Conservation (phyloP, 2,113 vertebrate genomes). For the Ammodytes dubius region DNA sequence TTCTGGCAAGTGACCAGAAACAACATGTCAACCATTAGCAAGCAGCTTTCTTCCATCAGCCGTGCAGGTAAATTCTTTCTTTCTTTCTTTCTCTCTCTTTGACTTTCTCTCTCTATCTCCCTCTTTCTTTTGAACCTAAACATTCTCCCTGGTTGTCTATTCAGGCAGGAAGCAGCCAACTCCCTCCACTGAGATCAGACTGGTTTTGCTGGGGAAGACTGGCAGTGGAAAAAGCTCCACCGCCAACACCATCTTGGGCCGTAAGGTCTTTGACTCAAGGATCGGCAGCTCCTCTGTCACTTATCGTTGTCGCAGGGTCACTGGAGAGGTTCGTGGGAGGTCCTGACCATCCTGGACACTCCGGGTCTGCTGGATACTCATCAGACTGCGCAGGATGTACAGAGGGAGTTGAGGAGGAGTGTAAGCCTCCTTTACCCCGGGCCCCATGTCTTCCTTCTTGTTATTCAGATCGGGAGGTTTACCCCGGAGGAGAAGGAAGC, state of each 20-base stretch:
- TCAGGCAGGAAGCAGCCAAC: constrained; percentile 41
- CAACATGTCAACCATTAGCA: constrained; percentile 62
- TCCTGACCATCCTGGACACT: constrained; percentile 67
- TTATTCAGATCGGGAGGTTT: constrained; percentile 73
- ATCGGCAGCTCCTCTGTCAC: constrained; percentile 2
- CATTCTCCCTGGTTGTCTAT: neutral
- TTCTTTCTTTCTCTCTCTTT: neutral
- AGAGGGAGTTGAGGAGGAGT: constrained; percentile 62
- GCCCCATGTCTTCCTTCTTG: constrained; percentile 72
- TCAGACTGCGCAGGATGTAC: constrained; percentile 30
- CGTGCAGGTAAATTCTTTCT: constrained; percentile 24
- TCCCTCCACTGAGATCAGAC: constrained; percentile 40
- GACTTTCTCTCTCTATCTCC: neutral
- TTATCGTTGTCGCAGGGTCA: constrained; percentile 28
- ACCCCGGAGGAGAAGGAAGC: constrained; percentile 68
- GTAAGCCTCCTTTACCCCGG: constrained; percentile 65
- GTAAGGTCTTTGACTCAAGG: constrained; percentile 46
- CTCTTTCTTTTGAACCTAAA: neutral
- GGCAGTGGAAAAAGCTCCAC: constrained; percentile 76
- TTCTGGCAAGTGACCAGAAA: neutral
- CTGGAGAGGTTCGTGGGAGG: constrained; percentile 17
- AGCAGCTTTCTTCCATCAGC: constrained; percentile 49
- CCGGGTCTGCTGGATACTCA: constrained; percentile 54
- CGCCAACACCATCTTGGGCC: constrained; percentile 68
- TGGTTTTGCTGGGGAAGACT: constrained; percentile 71